Evolutionary conservation across 2,113 vertebrate species (phyloP).

Genomic region (Prionailurus viverrinus): DNA sequence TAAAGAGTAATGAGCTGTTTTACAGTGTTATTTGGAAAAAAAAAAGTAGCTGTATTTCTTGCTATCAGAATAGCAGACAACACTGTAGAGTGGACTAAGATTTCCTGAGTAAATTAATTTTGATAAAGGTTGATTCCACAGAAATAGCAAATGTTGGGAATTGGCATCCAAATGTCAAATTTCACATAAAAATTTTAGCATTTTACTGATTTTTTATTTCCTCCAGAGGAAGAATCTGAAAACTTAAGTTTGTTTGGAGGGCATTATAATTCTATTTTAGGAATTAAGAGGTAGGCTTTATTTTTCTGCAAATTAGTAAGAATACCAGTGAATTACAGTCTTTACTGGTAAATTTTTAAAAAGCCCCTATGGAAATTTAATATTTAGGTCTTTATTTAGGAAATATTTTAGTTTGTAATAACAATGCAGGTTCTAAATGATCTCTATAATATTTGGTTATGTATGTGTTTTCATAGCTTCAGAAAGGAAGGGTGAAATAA

Average conservation of each 20-base stretch:
- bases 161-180: slow-evolving; percentile 19
- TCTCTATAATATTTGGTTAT: slow-evolving; percentile 15
- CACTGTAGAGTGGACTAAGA: background rate
- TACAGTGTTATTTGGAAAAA: slow-evolving; percentile 38
- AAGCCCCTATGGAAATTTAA: slow-evolving; percentile 1
- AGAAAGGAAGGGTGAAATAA: background rate
- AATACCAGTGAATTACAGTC: background rate
- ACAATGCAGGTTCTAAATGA: background rate
- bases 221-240: background rate
- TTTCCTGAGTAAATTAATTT: slow-evolving; percentile 50
- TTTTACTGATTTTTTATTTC: background rate
- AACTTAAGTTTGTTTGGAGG: slow-evolving; percentile 18
- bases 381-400: slow-evolving; percentile 27
- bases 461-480: background rate
- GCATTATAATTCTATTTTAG: slow-evolving; percentile 6
- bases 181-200: slow-evolving; percentile 2
- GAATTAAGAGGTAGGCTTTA: slow-evolving; percentile 21
- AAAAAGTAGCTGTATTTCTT: slow-evolving; percentile 19
- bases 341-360: background rate
- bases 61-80: background rate
- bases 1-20: slow-evolving; percentile 58
- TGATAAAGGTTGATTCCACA: slow-evolving; percentile 30
- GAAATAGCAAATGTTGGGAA: background rate
- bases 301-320: slow-evolving; percentile 23
- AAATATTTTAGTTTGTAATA: slow-evolving; percentile 29